Evolutionary conservation across 1,140 invertebrate species (phyloP).

Genomic region (Sinella curviseta): DNA sequence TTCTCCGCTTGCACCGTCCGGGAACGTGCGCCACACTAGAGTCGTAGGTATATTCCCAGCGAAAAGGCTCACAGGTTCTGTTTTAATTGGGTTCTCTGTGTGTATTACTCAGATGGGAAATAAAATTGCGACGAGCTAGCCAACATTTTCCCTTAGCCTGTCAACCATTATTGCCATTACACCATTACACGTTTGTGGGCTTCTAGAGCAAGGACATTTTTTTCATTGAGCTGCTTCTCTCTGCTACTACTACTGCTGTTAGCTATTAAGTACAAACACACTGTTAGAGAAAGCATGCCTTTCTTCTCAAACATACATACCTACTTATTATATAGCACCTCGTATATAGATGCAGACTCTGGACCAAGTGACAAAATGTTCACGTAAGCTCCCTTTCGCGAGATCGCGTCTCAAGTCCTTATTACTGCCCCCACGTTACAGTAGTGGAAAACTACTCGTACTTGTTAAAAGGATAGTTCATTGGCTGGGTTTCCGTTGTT

Average conservation of each 20-base stretch:
- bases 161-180: slow-evolving; percentile 25
- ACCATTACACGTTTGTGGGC: slow-evolving; percentile 15
- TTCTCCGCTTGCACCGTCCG: too few species aligned
- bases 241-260: too few species aligned
- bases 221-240: slow-evolving; percentile 8
- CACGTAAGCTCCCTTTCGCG: too few species aligned
- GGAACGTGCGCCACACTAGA: background rate
- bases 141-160: slow-evolving; percentile 6
- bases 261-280: too few species aligned
- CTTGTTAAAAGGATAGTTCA: background rate
- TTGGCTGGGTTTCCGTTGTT: background rate
- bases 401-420: too few species aligned
- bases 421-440: background rate
- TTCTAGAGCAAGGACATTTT: slow-evolving; percentile 10
- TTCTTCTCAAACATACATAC: too few species aligned
- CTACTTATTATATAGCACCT: too few species aligned
- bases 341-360: too few species aligned
- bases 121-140: slow-evolving; percentile 31
- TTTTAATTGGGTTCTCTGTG: slow-evolving; percentile 38
- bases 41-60: background rate
- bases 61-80: background rate
- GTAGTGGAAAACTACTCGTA: background rate
- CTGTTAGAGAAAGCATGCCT: too few species aligned
- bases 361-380: too few species aligned
- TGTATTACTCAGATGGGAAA: slow-evolving; percentile 38